Evolutionary conservation across 2,888 invertebrate genomes (phyloP), one percentile per base, ranked within the genome.

Genomic region (Tanytarsus gracilentus): DNA sequence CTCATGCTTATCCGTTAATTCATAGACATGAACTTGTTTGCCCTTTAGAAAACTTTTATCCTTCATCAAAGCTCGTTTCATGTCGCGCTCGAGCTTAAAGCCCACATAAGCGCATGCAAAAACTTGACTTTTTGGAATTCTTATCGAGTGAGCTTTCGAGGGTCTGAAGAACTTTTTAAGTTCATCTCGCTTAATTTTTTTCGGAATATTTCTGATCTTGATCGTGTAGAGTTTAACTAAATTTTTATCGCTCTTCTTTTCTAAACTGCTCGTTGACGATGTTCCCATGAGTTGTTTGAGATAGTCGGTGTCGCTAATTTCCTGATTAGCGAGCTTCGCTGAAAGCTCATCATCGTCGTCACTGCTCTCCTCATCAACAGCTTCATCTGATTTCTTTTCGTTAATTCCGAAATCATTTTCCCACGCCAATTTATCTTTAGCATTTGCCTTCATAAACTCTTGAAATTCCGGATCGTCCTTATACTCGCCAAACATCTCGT

Each of bases 31-130:
- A 50, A 86, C 74, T 67, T 81, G 79, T 66, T 80, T 82, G n/a
- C 83, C 84, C 67, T 76, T 79, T 74, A 94, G 78, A 70, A 93
- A 92, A 68, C 89, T 86, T 74, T 86, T 89, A 69, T 93, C 82
- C 72, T 92, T 93, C 52, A 79, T 75, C 65, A 95, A 75, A 2
- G 90, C 94, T 68, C 86, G 84, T 27, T 84, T 84, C 67, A 87
- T 78, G 64, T 88, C 86, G 63, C 81, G 84, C 68, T 93, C 88
- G 3, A 83, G 85, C 71, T 85, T 83, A 68, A 96, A 95, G 2
- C 92, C 92, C n/a, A 90, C 86, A 76, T 86, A 95, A 39, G 92
- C 94, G 67, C 94, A 86, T 5, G 93, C 91, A 68, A 85, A 83
- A 2, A 86, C 77, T 3, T 18, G 21, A 65, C 84, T 78, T n/a